Evolutionary conservation across 30 jellyfish, hydroid and myxozoan genomes (phyloP), one percentile per base, ranked within the genome.

Genomic region (Hydractinia echinata): DNA sequence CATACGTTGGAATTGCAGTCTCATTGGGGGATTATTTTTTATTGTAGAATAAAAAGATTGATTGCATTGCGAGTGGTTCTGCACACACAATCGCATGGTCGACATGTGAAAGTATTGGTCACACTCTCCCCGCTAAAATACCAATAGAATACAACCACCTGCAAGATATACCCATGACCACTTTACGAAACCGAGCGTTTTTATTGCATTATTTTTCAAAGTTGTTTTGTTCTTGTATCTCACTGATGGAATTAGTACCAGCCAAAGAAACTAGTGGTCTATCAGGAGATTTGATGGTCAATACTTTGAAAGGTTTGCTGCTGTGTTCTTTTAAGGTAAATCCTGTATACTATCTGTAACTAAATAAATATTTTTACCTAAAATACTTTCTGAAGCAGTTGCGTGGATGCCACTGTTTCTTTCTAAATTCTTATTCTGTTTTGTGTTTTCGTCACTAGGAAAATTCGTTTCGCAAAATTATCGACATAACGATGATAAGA

Each of bases 61-160:
- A 90, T 82, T 80, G 83, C 16, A 91, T 90, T 21, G 94, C 95
- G 0, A 81, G 97, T 85, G 97, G 97, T n/a, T 90, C 97, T 9
- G 97, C 97, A 7, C 97, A 90, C 54, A 81, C 97, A 0, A 78
- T 85, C 52, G 95, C 97, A 5, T 90, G 97, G 97, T 84, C 95
- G 79, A 85, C 97, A 66, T 53, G 86, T 15, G 84, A 85, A 53
- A 76, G 83, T 39, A 94, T 80, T 61, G 84, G 87, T 6, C 76
- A 89, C 81, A 76, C 86, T 52, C 72, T 90, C 76, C 97, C 97
- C 4, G 48, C 60, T 51, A 89, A 85, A 53, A 79, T 85, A 44
- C 97, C 97, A 4, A 70, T 88, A 7, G 97, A 90, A 73, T 69
- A 85, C 83, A 90, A 86, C 11, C 55, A 77, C 56, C 87, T 90